Evolutionary conservation across 1,140 invertebrate genomes (phyloP), one percentile per base, ranked within the genome.

Genomic region (Cydia strobilella): DNA sequence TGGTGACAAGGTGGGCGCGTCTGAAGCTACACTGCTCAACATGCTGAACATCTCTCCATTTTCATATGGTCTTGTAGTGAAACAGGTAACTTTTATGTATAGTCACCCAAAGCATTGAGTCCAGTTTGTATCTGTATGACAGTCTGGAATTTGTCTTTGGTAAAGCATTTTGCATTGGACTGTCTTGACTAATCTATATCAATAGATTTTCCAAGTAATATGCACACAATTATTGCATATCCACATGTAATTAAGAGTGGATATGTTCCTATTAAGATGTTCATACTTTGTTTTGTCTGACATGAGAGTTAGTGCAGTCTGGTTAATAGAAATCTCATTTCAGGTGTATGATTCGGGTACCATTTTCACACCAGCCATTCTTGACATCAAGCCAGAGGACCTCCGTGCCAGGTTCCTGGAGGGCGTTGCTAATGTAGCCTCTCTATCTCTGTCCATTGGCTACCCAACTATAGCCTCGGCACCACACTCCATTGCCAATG

Each of bases 1-100:
- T 72, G 98, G 98, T 59, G 99, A 99, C 87, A 99, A 98, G 94
- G 99, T 99, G 51, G 99, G 99, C 86, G 97, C 98, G 91, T 99
- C 98, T 48, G 99, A 99, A 94, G 98, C 99, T 25, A 99, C 99
- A 13, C 96, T 99, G 69, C 94, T 99, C 74, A 99, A 99, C 95
- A 99, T 99, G 99, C 96, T 99, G 94, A 99, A 99, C 94, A 99
- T 99, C 90, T 99, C 98, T 92, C 99, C 99, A 45, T 99, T 99
- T 94, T 98, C 98, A 51, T 99, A 99, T 88, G 99, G 99, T 95
- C 95, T 99, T 81, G 93, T 97, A 18, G 97, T 99, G 74, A 95
- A 97, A 90, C 96, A 97, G 95, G 91, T 93, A 76, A 78, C 80
- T 76, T 63, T 59, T 20, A 39, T 69, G 6, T 35, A n/a, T 0